phyloP scores from a whole-genome alignment of 2,113 vertebrate species.

The Muntiacus reevesi region DNA sequence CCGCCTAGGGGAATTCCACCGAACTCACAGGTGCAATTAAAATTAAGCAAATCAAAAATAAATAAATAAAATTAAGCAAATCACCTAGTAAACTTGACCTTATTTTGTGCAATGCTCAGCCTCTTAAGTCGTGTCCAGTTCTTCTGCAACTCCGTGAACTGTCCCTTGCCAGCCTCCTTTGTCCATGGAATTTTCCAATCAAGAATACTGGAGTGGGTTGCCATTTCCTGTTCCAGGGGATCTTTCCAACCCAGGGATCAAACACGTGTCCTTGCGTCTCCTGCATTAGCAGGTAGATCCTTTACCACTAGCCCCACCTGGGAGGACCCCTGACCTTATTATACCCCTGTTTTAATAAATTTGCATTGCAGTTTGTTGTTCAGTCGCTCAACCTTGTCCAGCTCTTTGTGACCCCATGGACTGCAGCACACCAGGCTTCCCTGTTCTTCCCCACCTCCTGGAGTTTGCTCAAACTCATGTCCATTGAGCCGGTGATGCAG shows the following conservation, averaged over 20 bases:
- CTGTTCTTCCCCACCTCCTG: neutral
- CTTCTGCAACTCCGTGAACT: neutral
- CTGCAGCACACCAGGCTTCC: neutral
- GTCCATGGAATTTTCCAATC: neutral
- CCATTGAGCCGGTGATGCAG: fast-evolving
- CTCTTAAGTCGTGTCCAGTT: neutral
- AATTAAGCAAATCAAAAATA: neutral
- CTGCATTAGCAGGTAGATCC: neutral
- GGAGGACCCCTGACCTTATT: neutral
- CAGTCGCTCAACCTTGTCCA: fast-evolving
- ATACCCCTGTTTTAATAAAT: neutral
- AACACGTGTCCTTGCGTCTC: neutral
- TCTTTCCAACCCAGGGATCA: neutral
- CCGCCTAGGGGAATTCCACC: neutral
- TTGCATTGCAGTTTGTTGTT: neutral
- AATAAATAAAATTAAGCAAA: neutral
- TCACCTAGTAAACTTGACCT: neutral
- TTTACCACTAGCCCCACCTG: neutral
- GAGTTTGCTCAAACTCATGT: neutral
- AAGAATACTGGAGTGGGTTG: neutral
- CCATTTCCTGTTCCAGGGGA: neutral
- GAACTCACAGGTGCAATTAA: neutral
- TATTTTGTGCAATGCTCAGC: neutral
- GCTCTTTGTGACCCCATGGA: neutral
- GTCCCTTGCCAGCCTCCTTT: neutral